A percentile compares a stretch with the other conserved stretches of the same genome.
phyloP scores from a whole-genome alignment of 2,888 invertebrate genomes.

The Cataglyphis albicans region DNA sequence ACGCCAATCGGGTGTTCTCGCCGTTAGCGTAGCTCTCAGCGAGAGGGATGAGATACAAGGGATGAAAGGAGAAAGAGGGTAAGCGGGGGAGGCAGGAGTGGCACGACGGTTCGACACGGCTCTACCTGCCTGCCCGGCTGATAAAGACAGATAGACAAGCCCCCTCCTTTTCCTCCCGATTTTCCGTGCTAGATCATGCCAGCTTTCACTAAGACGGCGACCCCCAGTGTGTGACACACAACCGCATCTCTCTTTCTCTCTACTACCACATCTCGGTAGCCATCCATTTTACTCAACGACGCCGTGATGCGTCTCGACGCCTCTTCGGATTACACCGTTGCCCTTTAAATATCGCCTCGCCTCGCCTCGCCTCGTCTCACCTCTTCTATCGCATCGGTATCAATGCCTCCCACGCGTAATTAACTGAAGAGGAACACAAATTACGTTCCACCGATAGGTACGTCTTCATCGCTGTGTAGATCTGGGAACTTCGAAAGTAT shows the following conservation, averaged over 20 bases:
- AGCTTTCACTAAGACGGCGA: slow-evolving; percentile 77
- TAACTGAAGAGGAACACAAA: slow-evolving; percentile 54
- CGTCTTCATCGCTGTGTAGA: slow-evolving; percentile 24
- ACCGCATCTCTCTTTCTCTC: slow-evolving; percentile 67
- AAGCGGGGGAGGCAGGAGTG: slow-evolving; percentile 58
- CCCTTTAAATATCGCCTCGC: slow-evolving; percentile 45
- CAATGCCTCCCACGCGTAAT: slow-evolving; percentile 46
- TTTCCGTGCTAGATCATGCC: slow-evolving; percentile 77
- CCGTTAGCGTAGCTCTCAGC: slow-evolving; percentile 62
- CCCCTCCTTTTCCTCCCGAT: slow-evolving; percentile 58
- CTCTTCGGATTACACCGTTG: slow-evolving; percentile 72
- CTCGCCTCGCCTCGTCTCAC: slow-evolving; percentile 33
- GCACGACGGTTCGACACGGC: slow-evolving; percentile 61
- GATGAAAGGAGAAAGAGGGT: slow-evolving; percentile 39
- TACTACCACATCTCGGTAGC: slow-evolving; percentile 69
- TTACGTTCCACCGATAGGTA: slow-evolving; percentile 35
- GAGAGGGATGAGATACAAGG: slow-evolving; percentile 59
- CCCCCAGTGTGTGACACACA: slow-evolving; percentile 66
- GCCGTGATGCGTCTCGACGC: slow-evolving; percentile 72
- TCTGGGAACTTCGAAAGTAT: slow-evolving; percentile 1
- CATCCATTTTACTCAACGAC: slow-evolving; percentile 66
- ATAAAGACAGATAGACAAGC: slow-evolving; percentile 78
- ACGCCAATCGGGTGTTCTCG: slow-evolving; percentile 78
- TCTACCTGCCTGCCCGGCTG: slow-evolving; percentile 72
- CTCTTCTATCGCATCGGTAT: slow-evolving; percentile 18